Conservation (phyloP, 2,888 invertebrate genomes). For the Netelia fuscicornis region DNA sequence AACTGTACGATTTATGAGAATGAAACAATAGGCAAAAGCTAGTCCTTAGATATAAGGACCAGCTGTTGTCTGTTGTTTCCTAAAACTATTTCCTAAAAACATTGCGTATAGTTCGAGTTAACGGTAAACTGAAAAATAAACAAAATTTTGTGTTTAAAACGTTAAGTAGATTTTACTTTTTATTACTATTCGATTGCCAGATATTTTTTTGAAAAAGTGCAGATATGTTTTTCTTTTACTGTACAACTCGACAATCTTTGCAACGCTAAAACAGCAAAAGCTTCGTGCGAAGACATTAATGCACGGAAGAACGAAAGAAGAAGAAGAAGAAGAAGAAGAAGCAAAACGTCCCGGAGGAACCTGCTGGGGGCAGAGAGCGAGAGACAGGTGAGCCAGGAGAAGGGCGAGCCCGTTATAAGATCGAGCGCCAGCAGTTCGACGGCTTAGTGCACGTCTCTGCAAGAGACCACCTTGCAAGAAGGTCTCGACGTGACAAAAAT, state of each 20-base stretch:
- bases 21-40: too few species aligned
- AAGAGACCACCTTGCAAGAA: conserved; percentile 63
- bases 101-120: too few species aligned
- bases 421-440: conserved; percentile 85
- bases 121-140: too few species aligned
- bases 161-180: not conserved
- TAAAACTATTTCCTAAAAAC: too few species aligned
- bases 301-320: conserved; percentile 29
- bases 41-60: too few species aligned
- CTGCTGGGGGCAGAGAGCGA: conserved; percentile 70
- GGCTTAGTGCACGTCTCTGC: conserved; percentile 85
- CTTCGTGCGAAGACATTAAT: conserved; percentile 13
- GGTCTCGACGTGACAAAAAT: conserved; percentile 45
- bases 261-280: conserved; percentile 9
- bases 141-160: too few species aligned
- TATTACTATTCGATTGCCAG: not conserved
- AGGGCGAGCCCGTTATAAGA: conserved; percentile 87
- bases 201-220: not conserved
- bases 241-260: not conserved
- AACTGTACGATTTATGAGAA: too few species aligned
- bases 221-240: not conserved
- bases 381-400: conserved; percentile 82
- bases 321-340: conserved; percentile 60
- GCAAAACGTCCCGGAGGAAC: conserved; percentile 67
- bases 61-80: too few species aligned